phyloP scores from a whole-genome alignment of 2,888 invertebrate genomes.

The Plebejus melissa region DNA sequence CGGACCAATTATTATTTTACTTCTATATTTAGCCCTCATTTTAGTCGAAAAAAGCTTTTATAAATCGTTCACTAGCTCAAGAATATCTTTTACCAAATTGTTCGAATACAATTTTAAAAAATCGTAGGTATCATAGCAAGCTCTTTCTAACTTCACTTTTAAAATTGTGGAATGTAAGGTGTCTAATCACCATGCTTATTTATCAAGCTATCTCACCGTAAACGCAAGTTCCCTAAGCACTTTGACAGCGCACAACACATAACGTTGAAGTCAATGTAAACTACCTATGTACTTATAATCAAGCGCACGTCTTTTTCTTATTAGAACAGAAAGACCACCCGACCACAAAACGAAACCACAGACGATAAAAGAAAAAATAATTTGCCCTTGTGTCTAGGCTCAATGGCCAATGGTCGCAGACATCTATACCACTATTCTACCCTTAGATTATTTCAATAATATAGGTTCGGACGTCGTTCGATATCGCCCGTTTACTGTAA shows the following conservation, averaged over 20 bases:
- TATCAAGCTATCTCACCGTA: no score
- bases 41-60: neutral
- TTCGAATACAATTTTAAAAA: no score
- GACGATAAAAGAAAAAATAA: neutral
- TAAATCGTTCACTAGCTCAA: neutral
- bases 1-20: slow-evolving; percentile 26
- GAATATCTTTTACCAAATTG: neutral
- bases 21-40: neutral
- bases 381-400: neutral
- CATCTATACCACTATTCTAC: neutral
- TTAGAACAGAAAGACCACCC: neutral
- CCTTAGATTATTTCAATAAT: no score
- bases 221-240: no score
- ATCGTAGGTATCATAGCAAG: neutral
- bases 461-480: no score
- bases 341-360: slow-evolving; percentile 13
- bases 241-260: no score
- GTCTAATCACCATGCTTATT: no score
- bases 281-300: neutral
- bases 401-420: neutral
- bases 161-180: neutral
- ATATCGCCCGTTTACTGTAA: no score
- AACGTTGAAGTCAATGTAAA: neutral
- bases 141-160: neutral
- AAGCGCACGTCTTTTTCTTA: neutral